phyloP scores from a whole-genome alignment of 2,888 invertebrate genomes.

The Oscheius sp. region DNA sequence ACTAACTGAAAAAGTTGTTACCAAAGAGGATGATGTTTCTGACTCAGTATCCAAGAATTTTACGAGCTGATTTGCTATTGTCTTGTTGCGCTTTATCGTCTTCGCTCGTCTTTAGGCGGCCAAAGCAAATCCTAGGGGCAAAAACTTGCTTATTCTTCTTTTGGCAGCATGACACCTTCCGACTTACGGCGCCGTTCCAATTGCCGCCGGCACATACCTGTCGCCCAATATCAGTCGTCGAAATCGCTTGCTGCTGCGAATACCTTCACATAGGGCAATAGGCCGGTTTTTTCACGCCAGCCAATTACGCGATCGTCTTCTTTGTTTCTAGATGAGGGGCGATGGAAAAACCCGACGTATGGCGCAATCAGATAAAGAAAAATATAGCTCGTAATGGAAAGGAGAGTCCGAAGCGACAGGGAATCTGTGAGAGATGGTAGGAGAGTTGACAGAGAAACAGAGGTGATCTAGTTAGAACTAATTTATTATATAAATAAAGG shows the following conservation, averaged over 20 bases:
- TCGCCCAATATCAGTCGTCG: conserved; percentile 10
- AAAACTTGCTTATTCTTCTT: conserved; percentile 4
- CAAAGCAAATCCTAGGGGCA: too few species aligned
- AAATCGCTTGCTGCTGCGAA: conserved; percentile 11
- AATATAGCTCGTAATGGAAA: background rate
- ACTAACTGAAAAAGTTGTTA: too few species aligned
- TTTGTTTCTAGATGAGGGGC: conserved; percentile 6
- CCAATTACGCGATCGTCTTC: conserved; percentile 20
- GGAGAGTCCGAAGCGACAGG: too few species aligned
- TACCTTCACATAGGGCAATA: conserved; percentile 9
- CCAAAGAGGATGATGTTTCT: too few species aligned
- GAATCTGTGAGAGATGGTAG: too few species aligned
- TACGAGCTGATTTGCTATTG: too few species aligned
- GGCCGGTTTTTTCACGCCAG: conserved; percentile 27
- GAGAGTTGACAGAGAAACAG: too few species aligned
- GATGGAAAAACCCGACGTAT: conserved; percentile 19
- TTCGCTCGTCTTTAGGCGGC: too few species aligned
- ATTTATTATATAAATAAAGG: background rate
- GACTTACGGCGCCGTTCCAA: conserved; percentile 10
- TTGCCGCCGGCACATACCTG: conserved; percentile 13
- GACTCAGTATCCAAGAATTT: too few species aligned
- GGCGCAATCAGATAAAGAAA: conserved; percentile 32
- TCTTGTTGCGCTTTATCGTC: too few species aligned
- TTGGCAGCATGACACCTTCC: background rate
- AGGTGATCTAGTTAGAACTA: background rate